phyloP scores from a whole-genome alignment of 35 echinoderm and acorn worm species.

The Heliocidaris erythrogramma region DNA sequence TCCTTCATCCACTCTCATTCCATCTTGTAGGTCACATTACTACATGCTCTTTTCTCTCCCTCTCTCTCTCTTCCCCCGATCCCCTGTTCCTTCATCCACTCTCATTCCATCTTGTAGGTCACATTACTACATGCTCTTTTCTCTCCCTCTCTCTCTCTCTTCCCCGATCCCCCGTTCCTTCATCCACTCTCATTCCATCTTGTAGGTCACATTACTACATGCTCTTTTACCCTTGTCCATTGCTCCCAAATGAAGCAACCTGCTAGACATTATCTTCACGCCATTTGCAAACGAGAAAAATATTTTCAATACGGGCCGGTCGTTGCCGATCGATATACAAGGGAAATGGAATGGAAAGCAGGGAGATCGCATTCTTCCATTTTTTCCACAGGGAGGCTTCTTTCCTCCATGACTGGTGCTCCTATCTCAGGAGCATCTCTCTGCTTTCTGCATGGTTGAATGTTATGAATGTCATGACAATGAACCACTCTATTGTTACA shows the following conservation, averaged over 20 bases:
- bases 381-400: neutral
- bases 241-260: conserved; percentile 24
- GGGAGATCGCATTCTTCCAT: neutral
- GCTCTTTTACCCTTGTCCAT: conserved; percentile 38
- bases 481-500: neutral
- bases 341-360: conserved; percentile 24
- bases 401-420: neutral
- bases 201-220: conserved; percentile 37
- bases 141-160: neutral
- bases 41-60: no score
- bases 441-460: neutral
- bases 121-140: neutral
- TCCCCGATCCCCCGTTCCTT: neutral
- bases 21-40: no score
- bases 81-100: neutral
- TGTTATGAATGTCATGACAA: neutral
- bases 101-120: neutral
- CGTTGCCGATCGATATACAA: conserved; percentile 20
- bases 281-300: conserved; percentile 31
- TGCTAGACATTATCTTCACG: conserved; percentile 38
- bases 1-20: no score
- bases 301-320: conserved; percentile 32
- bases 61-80: neutral
- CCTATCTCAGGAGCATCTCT: neutral
- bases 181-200: neutral